These are phyloP conservation scores for Pteruthius melanotis DNA, from an alignment of 2,113 vertebrate species.

Conservation along the genomic window DNA sequence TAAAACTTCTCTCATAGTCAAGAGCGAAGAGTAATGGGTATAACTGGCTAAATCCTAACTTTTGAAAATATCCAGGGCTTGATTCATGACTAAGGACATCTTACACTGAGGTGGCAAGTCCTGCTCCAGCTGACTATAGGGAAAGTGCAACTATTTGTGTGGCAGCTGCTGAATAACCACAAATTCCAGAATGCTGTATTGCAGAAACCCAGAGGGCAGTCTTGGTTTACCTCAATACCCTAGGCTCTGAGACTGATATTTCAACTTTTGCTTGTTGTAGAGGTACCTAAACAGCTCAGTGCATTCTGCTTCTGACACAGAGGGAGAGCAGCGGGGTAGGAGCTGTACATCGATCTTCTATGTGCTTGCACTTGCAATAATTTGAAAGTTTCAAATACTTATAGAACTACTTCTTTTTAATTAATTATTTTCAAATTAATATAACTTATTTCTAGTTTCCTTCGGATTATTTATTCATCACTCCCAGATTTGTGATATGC, in stretches of 20 bases:
- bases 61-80: neutral
- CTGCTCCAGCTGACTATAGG: neutral
- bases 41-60: neutral
- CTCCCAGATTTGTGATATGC: neutral
- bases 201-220: neutral
- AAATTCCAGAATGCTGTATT: neutral
- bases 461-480: neutral
- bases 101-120: neutral
- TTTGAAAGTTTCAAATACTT: neutral
- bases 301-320: neutral
- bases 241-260: neutral
- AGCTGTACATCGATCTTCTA: neutral
- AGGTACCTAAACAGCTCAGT: neutral
- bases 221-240: neutral
- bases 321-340: neutral
- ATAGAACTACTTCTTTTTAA: neutral
- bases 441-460: neutral
- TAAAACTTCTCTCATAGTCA: neutral
- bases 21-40: neutral
- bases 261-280: neutral
- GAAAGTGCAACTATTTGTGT: neutral
- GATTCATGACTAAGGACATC: neutral
- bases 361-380: rapidly evolving
- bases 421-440: neutral
- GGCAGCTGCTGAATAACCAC: neutral